Percentiles rank a stretch among this genome's conserved stretches.
phyloP scores from a whole-genome alignment of 1,140 invertebrate species.

The Elymnias hypermnestra region DNA sequence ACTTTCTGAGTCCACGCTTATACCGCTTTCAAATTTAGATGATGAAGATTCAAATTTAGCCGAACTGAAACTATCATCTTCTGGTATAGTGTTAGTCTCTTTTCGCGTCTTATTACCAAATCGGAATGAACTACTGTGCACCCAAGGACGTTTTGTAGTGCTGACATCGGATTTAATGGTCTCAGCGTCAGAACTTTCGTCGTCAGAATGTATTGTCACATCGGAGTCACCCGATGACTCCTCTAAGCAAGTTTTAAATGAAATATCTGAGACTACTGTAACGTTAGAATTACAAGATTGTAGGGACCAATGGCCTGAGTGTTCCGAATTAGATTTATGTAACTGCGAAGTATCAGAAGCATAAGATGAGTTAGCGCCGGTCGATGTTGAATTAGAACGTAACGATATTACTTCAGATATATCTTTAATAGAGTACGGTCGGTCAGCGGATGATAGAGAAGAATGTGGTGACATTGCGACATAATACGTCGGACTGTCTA shows the following conservation, averaged over 20 bases:
- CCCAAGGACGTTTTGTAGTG: slow-evolving; percentile 55
- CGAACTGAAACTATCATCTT: slow-evolving; percentile 32
- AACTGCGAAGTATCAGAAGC: slow-evolving; percentile 52
- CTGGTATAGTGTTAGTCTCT: slow-evolving; percentile 35
- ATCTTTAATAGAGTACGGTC: slow-evolving; percentile 63
- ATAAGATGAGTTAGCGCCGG: slow-evolving; percentile 45
- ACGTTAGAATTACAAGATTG: slow-evolving; percentile 61
- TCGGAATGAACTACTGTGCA: slow-evolving; percentile 61
- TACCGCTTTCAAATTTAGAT: slow-evolving; percentile 57
- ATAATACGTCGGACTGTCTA: slow-evolving; percentile 24
- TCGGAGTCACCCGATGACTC: slow-evolving; percentile 63
- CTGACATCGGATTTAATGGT: slow-evolving; percentile 62
- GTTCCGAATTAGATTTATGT: slow-evolving; percentile 61
- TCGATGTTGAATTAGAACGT: slow-evolving; percentile 44
- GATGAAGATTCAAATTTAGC: slow-evolving; percentile 28
- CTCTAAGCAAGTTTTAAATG: slow-evolving; percentile 60
- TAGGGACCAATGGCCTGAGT: slow-evolving; percentile 63
- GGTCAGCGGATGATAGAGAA: slow-evolving; percentile 40
- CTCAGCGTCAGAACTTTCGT: slow-evolving; percentile 56
- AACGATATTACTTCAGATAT: slow-evolving; percentile 61
- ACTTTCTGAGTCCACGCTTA: slow-evolving; percentile 49
- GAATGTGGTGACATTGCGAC: slow-evolving; percentile 45
- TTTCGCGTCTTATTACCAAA: slow-evolving; percentile 39
- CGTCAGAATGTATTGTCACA: slow-evolving; percentile 55
- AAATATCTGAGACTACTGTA: slow-evolving; percentile 56